A percentile compares a stretch with the other conserved stretches of the same genome.
Evolutionary conservation across 2,888 invertebrate species (phyloP).

Genomic region (Xanthia icteritia): DNA sequence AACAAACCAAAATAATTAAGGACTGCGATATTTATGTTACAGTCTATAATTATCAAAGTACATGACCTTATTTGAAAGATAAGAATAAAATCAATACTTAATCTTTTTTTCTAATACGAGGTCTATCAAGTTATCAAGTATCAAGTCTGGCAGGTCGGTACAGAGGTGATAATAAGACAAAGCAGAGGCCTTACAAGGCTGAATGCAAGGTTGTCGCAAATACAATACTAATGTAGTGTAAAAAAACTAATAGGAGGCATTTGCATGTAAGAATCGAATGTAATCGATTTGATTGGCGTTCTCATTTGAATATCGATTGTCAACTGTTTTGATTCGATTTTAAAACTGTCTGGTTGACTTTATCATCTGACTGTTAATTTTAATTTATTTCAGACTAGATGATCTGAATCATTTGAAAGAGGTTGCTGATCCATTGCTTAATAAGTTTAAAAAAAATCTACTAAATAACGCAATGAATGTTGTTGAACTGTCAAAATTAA

Average conservation of each 20-base stretch:
- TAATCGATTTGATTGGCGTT: conserved; percentile 45
- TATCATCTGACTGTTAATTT: not conserved
- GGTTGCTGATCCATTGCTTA: too few species aligned
- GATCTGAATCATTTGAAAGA: too few species aligned
- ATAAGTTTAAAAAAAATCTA: too few species aligned
- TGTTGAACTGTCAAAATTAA: too few species aligned
- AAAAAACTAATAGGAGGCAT: conserved; percentile 67
- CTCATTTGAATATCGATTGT: conserved; percentile 44
- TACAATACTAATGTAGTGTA: conserved; percentile 65
- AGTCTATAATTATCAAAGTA: not conserved
- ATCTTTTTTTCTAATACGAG: not conserved
- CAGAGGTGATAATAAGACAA: conserved; percentile 80
- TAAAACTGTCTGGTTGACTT: not conserved
- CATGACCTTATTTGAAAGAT: not conserved
- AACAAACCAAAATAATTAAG: not conserved
- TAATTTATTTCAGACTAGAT: too few species aligned
- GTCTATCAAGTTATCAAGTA: conserved; percentile 77
- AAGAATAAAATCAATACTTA: not conserved
- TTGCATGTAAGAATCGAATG: conserved; percentile 45
- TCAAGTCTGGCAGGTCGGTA: conserved; percentile 72
- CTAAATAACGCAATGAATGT: too few species aligned
- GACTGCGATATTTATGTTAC: not conserved
- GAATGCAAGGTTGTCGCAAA: conserved; percentile 79
- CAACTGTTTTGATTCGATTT: conserved; percentile 8
- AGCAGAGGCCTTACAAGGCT: conserved; percentile 86